Conservation (phyloP, 1,140 invertebrate species). For the Lordiphosa collinella region DNA sequence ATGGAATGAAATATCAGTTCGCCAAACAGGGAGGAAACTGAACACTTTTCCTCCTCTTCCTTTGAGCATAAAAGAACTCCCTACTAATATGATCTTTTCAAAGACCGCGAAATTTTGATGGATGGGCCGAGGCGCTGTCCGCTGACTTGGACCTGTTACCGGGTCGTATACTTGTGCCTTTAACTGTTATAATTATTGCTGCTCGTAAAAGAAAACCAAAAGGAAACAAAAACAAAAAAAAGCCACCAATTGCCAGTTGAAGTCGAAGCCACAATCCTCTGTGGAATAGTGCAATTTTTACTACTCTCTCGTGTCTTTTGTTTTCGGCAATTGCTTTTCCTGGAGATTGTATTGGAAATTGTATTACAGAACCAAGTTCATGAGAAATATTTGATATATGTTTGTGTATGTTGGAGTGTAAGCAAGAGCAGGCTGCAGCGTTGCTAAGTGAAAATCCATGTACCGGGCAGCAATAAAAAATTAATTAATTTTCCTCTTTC, state of each 20-base stretch:
- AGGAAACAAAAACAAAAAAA: not conserved
- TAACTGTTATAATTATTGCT: slow-evolving; percentile 48
- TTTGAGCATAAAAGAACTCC: not conserved
- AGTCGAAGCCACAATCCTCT: not conserved
- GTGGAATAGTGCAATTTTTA: slow-evolving; percentile 11
- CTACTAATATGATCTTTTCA: not conserved
- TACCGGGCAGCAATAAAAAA: slow-evolving; percentile 6
- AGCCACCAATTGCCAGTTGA: not conserved
- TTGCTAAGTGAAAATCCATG: slow-evolving; percentile 26
- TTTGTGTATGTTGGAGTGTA: slow-evolving; percentile 1
- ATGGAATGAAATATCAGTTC: slow-evolving; percentile 25
- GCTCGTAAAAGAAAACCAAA: slow-evolving; percentile 31
- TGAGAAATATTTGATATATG: not conserved
- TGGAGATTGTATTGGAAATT: too few relatives aligned
- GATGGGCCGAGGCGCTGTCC: not conserved
- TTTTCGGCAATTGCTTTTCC: slow-evolving; percentile 8
- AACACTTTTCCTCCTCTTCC: not conserved
- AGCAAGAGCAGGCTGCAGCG: slow-evolving; percentile 2
- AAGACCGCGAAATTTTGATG: not conserved
- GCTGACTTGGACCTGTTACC: slow-evolving; percentile 16
- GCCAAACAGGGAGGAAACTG: slow-evolving; percentile 1
- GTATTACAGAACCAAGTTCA: too few relatives aligned
- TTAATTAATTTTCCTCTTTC: slow-evolving; percentile 21
- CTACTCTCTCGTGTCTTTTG: slow-evolving; percentile 15
- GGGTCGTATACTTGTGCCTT: slow-evolving; percentile 32